Percentiles rank a stretch among this genome's conserved stretches.
These are phyloP conservation scores for Cheilosia grossa DNA, from an alignment of 2,888 invertebrate genomes.

Conservation along the genomic window DNA sequence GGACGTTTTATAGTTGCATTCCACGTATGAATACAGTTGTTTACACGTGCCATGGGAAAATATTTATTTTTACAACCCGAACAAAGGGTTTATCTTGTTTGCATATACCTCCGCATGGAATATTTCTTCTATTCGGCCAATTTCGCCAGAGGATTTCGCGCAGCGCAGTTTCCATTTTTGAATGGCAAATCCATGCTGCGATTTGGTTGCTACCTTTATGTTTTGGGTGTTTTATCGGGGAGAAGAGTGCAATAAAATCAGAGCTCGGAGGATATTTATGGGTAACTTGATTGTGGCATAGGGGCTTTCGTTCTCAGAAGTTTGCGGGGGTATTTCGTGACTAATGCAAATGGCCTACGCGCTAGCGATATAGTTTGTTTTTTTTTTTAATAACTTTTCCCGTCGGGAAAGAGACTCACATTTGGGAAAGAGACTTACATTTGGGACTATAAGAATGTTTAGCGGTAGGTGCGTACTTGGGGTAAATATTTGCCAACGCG, in stretches of 20 bases:
- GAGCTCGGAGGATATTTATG: slow-evolving; percentile 48
- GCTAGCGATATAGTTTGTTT: not conserved
- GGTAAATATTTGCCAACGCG: no score
- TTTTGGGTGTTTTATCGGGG: slow-evolving; percentile 27
- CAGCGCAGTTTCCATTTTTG: slow-evolving; percentile 4
- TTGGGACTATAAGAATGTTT: no score
- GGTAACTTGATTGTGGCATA: slow-evolving; percentile 19
- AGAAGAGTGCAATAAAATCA: slow-evolving; percentile 47
- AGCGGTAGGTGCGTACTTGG: no score
- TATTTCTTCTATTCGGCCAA: slow-evolving; percentile 38
- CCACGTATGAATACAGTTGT: slow-evolving; percentile 47
- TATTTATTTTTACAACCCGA: slow-evolving; percentile 53
- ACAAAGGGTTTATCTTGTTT: slow-evolving; percentile 58
- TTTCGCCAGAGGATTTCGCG: slow-evolving; percentile 40
- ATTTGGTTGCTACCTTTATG: slow-evolving; percentile 36
- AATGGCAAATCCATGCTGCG: slow-evolving; percentile 34
- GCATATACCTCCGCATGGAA: slow-evolving; percentile 28
- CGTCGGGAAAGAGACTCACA: no score
- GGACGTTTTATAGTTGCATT: slow-evolving; percentile 21
- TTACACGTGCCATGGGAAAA: slow-evolving; percentile 55
- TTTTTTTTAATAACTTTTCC: not conserved
- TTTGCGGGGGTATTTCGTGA: not conserved
- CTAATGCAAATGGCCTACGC: not conserved
- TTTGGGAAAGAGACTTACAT: no score
- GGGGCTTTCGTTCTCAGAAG: not conserved